Percentiles rank a stretch among this genome's conserved stretches.
Conservation (phyloP, 1,140 invertebrate species). For the Eumaeus atala region DNA sequence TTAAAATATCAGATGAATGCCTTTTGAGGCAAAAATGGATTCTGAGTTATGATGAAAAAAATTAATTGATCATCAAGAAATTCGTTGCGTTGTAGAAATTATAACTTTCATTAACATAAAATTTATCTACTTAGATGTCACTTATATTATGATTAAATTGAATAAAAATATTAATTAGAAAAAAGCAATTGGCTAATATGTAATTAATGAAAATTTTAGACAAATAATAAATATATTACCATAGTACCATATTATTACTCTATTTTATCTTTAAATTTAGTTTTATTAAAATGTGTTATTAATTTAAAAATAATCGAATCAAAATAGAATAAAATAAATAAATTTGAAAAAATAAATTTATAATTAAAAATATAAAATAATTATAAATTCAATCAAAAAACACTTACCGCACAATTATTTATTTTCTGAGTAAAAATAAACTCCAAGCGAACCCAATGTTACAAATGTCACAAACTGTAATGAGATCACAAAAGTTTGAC, state of each 20-base stretch:
- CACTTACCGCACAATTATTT: slow-evolving; percentile 38
- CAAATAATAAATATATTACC: too few species aligned
- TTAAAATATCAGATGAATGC: slow-evolving; percentile 63
- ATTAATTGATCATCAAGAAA: slow-evolving; percentile 5
- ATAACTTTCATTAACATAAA: too few species aligned
- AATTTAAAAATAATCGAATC: too few species aligned
- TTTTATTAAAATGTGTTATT: too few species aligned
- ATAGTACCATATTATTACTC: too few species aligned
- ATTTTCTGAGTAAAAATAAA: slow-evolving; percentile 25
- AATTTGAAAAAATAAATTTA: not conserved
- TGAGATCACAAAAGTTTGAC: slow-evolving; percentile 48
- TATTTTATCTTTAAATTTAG: too few species aligned
- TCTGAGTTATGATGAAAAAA: slow-evolving; percentile 10
- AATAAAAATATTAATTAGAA: too few species aligned
- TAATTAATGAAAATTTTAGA: too few species aligned
- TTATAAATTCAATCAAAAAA: slow-evolving; percentile 28
- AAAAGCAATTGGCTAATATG: too few species aligned
- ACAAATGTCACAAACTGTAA: slow-evolving; percentile 40
- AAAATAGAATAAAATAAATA: not conserved
- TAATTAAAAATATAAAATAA: slow-evolving; percentile 1
- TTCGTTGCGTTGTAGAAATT: too few species aligned
- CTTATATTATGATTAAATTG: too few species aligned
- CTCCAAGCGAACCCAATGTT: slow-evolving; percentile 29
- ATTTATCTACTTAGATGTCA: too few species aligned
- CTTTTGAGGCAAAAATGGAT: slow-evolving; percentile 40